Conservation (phyloP, 1,140 invertebrate genomes). For the Gryllus bimaculatus region DNA sequence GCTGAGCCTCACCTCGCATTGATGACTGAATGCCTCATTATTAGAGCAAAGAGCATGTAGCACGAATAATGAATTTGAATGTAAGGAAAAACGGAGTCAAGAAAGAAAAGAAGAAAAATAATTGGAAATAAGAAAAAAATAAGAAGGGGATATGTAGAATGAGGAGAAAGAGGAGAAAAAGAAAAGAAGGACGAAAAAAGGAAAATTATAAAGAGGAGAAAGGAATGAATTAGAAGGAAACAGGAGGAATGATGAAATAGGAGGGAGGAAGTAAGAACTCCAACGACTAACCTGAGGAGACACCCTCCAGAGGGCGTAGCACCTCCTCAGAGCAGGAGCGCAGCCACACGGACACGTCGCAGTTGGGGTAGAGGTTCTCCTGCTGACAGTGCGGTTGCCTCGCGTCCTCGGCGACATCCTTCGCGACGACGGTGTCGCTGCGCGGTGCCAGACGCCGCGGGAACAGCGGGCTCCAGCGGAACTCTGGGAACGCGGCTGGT, state of each 20-base stretch:
- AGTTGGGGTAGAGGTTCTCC: constrained; percentile 51
- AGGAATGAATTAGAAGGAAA: neutral
- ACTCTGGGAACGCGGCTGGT: neutral
- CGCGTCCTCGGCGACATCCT: neutral
- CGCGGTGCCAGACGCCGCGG: neutral
- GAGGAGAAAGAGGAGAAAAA: neutral
- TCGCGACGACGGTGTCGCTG: neutral
- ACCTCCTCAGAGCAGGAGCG: constrained; percentile 67
- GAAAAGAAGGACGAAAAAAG: neutral
- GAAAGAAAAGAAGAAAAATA: neutral
- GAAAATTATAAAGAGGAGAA: neutral
- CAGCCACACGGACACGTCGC: constrained; percentile 63
- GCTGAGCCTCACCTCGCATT: too few species aligned
- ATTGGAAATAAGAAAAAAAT: neutral
- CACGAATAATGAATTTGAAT: neutral
- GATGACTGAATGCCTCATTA: neutral
- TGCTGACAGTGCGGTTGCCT: neutral
- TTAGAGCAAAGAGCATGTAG: neutral
- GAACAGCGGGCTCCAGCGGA: neutral
- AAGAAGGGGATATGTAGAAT: neutral
- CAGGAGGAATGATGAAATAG: neutral
- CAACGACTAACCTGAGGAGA: constrained; percentile 38
- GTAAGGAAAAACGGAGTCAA: neutral
- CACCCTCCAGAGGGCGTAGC: constrained; percentile 50
- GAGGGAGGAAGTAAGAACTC: too few species aligned